Percentiles rank a stretch among this genome's conserved stretches.
phyloP scores from a whole-genome alignment of 2,888 invertebrate genomes.

The Zhengitettix transpicula region DNA sequence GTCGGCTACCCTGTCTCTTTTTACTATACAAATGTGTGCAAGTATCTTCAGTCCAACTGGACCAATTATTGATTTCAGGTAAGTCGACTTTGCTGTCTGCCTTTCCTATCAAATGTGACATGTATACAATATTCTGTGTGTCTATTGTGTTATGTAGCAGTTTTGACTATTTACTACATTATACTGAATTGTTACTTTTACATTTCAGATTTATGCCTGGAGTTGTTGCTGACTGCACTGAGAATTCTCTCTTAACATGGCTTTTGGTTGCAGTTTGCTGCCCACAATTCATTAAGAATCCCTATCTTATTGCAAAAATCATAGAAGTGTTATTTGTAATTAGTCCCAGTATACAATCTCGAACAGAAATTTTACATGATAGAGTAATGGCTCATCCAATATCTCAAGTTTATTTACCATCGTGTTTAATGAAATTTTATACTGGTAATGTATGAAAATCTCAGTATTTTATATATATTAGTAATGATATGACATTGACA shows the following conservation, averaged over 20 bases:
- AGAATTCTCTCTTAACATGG: constrained; percentile 74
- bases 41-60: too few relatives aligned
- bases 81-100: too few relatives aligned
- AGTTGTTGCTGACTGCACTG: constrained; percentile 57
- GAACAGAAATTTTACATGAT: constrained; percentile 39
- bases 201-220: constrained; percentile 41
- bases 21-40: too few relatives aligned
- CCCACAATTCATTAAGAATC: constrained; percentile 83
- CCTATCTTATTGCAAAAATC: constrained; percentile 91
- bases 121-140: too few relatives aligned
- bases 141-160: too few relatives aligned
- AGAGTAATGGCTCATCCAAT: constrained; percentile 78
- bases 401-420: constrained; percentile 64
- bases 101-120: too few relatives aligned
- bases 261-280: constrained; percentile 79
- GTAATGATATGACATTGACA: background rate
- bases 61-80: too few relatives aligned
- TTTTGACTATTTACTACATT: too few relatives aligned
- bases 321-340: constrained; percentile 57
- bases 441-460: constrained; percentile 33
- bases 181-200: too few relatives aligned
- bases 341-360: constrained; percentile 31
- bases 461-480: background rate
- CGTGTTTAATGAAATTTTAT: constrained; percentile 94
- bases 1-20: too few relatives aligned